Conservation (phyloP, 1,140 invertebrate genomes). For the Trachymyrmex cornetzi region DNA sequence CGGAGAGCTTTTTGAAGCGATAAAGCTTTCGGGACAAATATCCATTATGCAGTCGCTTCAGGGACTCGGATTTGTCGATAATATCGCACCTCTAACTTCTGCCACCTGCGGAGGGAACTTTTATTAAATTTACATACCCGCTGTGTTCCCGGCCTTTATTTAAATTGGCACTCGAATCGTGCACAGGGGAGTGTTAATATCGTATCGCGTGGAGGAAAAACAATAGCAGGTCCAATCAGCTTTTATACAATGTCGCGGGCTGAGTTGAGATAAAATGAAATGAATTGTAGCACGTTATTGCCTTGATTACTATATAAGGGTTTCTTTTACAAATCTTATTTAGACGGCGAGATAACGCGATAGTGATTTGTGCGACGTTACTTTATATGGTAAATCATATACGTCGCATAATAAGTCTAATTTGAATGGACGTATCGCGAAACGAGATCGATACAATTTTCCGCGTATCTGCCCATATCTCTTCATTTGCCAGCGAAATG, state of each 20-base stretch:
- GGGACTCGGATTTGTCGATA: slow-evolving; percentile 63
- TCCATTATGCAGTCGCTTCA: slow-evolving; percentile 62
- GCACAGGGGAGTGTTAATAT: slow-evolving; percentile 30
- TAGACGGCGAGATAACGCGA: neutral
- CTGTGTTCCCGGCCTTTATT: slow-evolving; percentile 44
- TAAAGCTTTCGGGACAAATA: slow-evolving; percentile 50
- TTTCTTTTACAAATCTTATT: slow-evolving; percentile 14
- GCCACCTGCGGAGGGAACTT: slow-evolving; percentile 45
- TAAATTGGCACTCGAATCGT: slow-evolving; percentile 47
- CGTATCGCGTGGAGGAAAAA: slow-evolving; percentile 7
- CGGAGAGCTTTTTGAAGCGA: slow-evolving; percentile 36
- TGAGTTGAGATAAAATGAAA: slow-evolving; percentile 11
- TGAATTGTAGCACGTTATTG: slow-evolving; percentile 2
- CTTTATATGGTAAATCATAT: neutral
- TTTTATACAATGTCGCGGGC: slow-evolving; percentile 5
- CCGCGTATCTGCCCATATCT: neutral
- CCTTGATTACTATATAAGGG: neutral
- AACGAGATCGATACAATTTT: neutral
- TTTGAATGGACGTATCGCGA: slow-evolving; percentile 20
- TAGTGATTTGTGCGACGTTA: neutral
- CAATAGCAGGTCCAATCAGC: slow-evolving; percentile 12
- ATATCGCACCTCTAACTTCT: slow-evolving; percentile 59
- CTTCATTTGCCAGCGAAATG: neutral
- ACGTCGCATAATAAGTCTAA: neutral
- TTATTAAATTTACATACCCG: slow-evolving; percentile 61